Percentiles rank a stretch among this genome's conserved stretches.
Conservation (phyloP, 2,797 vertebrate species). For the Sebastes variabilis region DNA sequence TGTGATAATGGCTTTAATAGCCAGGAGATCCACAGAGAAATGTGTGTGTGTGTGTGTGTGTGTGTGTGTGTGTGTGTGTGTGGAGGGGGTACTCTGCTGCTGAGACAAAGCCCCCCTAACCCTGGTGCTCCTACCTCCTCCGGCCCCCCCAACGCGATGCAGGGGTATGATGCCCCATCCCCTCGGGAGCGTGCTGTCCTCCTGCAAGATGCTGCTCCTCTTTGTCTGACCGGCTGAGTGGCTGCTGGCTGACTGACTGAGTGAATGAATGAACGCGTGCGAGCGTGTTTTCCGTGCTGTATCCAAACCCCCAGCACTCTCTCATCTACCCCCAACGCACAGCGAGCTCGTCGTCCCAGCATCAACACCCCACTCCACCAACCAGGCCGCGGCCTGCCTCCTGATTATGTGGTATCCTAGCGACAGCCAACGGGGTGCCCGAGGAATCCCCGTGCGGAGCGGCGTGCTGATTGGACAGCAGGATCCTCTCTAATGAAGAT, state of each 20-base stretch:
- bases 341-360: slow-evolving; percentile 70
- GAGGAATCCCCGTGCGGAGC: slow-evolving; percentile 76
- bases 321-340: slow-evolving; percentile 73
- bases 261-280: slow-evolving; percentile 64
- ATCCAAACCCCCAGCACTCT: slow-evolving; percentile 65
- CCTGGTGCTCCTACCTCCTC: slow-evolving; percentile 82
- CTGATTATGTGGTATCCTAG: slow-evolving; percentile 88
- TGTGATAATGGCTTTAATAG: slow-evolving; percentile 45
- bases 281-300: slow-evolving; percentile 56
- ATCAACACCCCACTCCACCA: slow-evolving; percentile 78
- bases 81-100: slow-evolving; percentile 39
- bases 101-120: slow-evolving; percentile 79
- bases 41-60: slow-evolving; percentile 18
- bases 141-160: slow-evolving; percentile 82
- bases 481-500: slow-evolving; percentile 83
- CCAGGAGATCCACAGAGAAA: slow-evolving; percentile 34
- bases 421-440: slow-evolving; percentile 84
- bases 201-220: slow-evolving; percentile 75
- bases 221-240: slow-evolving; percentile 75
- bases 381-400: slow-evolving; percentile 80
- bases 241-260: slow-evolving; percentile 47
- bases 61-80: slow-evolving; percentile 15
- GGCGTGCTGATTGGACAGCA: slow-evolving; percentile 77
- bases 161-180: slow-evolving; percentile 86
- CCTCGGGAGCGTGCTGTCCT: slow-evolving; percentile 77